These are phyloP conservation scores for Corynorhinus townsendii DNA, from an alignment of 2,113 vertebrate genomes.

Conservation along the genomic window DNA sequence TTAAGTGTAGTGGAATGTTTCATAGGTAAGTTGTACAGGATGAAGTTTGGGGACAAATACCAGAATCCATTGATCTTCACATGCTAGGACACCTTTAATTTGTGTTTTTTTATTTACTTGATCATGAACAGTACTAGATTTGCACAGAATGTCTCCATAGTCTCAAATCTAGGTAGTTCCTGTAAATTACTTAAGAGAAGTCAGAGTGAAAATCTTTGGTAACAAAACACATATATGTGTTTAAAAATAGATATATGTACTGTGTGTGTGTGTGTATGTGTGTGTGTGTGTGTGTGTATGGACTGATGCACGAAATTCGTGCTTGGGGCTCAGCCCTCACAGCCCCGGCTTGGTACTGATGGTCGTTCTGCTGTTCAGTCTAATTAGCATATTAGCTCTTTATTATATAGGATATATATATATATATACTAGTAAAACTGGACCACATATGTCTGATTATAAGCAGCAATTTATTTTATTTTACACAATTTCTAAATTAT, in stretches of 20 bases:
- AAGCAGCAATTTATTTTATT: neutral
- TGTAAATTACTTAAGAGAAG: neutral
- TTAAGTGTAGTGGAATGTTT: neutral
- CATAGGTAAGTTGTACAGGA: neutral
- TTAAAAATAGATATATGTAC: neutral
- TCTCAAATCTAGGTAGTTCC: neutral
- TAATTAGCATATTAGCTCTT: no score
- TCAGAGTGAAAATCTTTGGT: neutral
- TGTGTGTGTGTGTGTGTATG: no score
- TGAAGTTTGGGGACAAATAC: neutral
- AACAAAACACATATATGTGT: neutral
- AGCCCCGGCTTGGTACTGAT: no score
- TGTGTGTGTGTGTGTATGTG: neutral
- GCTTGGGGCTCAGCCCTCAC: no score
- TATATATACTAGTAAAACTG: neutral
- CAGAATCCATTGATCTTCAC: neutral
- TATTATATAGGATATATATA: no score
- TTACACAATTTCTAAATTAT: neutral
- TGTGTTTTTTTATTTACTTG: neutral
- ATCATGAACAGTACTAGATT: neutral
- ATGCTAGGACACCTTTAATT: neutral
- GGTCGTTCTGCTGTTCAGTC: no score
- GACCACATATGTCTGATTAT: neutral
- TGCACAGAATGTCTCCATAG: neutral
- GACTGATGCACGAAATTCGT: no score